phyloP scores from a whole-genome alignment of 2,797 vertebrate species.

The Streptopelia turtur region DNA sequence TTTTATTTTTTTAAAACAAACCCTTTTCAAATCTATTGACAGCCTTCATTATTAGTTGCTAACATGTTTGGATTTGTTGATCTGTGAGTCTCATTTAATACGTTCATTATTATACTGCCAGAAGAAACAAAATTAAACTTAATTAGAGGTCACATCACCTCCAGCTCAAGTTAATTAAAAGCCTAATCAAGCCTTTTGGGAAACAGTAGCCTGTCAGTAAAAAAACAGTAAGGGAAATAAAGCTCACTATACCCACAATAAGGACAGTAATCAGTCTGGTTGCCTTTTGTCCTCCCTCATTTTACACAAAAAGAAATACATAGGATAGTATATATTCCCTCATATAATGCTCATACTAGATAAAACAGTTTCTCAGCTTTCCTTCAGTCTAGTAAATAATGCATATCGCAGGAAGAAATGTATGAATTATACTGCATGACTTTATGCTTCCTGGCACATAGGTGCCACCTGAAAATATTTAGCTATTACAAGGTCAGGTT shows the following conservation, averaged over 20 bases:
- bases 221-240: constrained; percentile 14
- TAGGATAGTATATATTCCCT: neutral
- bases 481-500: constrained; percentile 1
- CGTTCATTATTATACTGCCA: constrained; percentile 65
- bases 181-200: constrained; percentile 66
- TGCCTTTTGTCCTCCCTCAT: neutral
- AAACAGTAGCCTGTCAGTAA: constrained; percentile 55
- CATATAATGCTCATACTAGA: neutral
- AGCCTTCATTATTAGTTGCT: constrained; percentile 59
- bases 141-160: constrained; percentile 73
- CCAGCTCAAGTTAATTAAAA: constrained; percentile 75
- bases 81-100: constrained; percentile 61
- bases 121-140: constrained; percentile 72
- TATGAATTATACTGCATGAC: neutral
- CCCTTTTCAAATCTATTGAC: constrained; percentile 22
- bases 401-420: neutral
- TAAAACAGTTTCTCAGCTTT: neutral
- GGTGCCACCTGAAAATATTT: neutral
- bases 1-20: neutral
- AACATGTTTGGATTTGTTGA: constrained; percentile 56
- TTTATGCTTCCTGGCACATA: neutral
- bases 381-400: neutral
- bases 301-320: neutral
- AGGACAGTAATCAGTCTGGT: neutral
- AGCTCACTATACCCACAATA: neutral